Base-by-base conservation (phyloP, 2,888 invertebrate species). In the Choristoneura rosaceana region DNA sequence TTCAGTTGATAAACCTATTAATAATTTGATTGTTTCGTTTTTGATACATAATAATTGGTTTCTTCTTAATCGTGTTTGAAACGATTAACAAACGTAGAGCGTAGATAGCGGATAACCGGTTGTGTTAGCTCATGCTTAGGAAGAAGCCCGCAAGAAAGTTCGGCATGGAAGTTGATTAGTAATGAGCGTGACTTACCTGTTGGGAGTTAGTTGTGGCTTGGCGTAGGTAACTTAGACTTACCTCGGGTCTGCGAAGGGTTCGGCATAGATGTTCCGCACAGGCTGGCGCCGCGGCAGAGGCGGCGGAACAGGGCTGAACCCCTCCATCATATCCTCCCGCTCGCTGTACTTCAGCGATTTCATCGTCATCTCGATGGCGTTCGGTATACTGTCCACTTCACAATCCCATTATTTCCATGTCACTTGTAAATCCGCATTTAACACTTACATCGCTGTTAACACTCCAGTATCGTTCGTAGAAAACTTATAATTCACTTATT, bases 221-320 rank as follows among this genome's bases (percentile, higher is more conserved):
- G 76, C 45, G 43, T 52, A 52, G 69, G 68, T 64, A 63, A 61
- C 12, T 43, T 14, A 45, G 73, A 90, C 94, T 93, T 89, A 94
- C 94, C 94, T 94, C 86, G 93, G 94, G 84, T 96, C 95, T 78
- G 95, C 94, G 90, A 95, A 96, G 81, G 96, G 96, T 84, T 96
- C 96, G 55, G 96, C 95, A 82, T 96, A 96, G 88, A 96, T 96
- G 88, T 96, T 95, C 85, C 95, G 90, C 82, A 95, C 95, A 64
- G 94, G 94, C 85, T 95, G 95, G 76, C 96, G 92, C 74, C 95
- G 95, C 76, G 96, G 94, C 79, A 96, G 94, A 76, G 96, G 96
- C 78, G 96, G 95, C 78, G 95, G 95, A 76, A 95, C 95, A 67
- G 95, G 94, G 81, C 94, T 94, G 86, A 94, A 94, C 58, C 93